Evolutionary conservation across 53 echinoderm and acorn worm species (phyloP).

Genomic region (Paelopatides confundens): DNA sequence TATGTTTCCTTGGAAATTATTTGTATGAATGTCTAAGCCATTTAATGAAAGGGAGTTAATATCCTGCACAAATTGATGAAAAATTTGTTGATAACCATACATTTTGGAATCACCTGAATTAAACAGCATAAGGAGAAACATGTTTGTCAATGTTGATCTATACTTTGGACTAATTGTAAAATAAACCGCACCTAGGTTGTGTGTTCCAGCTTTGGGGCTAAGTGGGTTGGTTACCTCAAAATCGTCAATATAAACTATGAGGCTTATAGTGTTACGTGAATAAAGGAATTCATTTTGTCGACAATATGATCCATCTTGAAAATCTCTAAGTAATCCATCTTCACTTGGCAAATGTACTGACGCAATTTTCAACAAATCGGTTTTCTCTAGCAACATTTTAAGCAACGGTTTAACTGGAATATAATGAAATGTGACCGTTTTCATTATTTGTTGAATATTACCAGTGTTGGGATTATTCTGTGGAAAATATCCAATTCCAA

Average conservation of each 20-base stretch:
- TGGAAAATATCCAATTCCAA: slow-evolving; percentile 59
- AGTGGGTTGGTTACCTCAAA: slow-evolving; percentile 60
- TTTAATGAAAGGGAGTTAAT: slow-evolving; percentile 34
- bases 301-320: slow-evolving; percentile 56
- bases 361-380: slow-evolving; percentile 48
- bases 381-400: slow-evolving; percentile 49
- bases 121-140: slow-evolving; percentile 54
- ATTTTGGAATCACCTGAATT: slow-evolving; percentile 54
- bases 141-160: slow-evolving; percentile 51
- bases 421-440: slow-evolving; percentile 58
- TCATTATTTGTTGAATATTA: slow-evolving; percentile 54
- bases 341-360: slow-evolving; percentile 36
- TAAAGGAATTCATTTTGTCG: slow-evolving; percentile 11
- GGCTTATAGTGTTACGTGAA: slow-evolving; percentile 1
- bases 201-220: slow-evolving; percentile 52
- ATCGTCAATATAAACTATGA: slow-evolving; percentile 50
- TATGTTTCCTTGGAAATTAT: slow-evolving; percentile 29
- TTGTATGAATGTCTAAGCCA: slow-evolving; percentile 46
- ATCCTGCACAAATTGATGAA: slow-evolving; percentile 57
- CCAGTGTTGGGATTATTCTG: slow-evolving; percentile 43
- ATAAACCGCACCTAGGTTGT: slow-evolving; percentile 64
- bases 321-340: slow-evolving; percentile 47
- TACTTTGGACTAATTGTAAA: slow-evolving; percentile 58
- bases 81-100: slow-evolving; percentile 51
- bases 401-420: slow-evolving; percentile 48